Percentiles rank a stretch among this genome's conserved stretches.
phyloP scores from a whole-genome alignment of 2,113 vertebrate genomes.

The Marcusenius ussheri region DNA sequence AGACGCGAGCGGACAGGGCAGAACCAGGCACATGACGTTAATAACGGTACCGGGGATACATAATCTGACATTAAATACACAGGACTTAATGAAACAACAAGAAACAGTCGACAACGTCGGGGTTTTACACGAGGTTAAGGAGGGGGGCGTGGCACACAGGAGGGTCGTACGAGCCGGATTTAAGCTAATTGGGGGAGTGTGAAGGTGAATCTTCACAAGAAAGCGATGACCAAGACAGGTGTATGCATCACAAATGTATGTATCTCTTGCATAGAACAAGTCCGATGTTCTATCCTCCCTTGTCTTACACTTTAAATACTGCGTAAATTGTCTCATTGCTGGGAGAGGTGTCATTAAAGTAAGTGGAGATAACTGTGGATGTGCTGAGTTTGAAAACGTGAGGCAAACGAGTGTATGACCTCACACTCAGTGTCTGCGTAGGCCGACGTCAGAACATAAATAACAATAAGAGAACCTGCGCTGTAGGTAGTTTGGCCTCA shows the following conservation, averaged over 20 bases:
- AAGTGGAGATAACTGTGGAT: not conserved
- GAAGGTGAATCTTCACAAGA: not conserved
- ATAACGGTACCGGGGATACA: too few species aligned
- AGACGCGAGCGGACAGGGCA: too few species aligned
- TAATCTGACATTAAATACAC: too few species aligned
- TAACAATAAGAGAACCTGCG: not conserved
- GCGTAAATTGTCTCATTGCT: not conserved
- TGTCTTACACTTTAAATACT: not conserved
- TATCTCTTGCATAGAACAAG: not conserved
- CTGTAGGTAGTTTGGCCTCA: not conserved
- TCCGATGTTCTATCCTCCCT: not conserved
- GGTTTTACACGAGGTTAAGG: too few species aligned
- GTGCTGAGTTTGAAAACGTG: not conserved
- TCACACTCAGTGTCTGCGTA: not conserved
- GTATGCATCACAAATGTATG: not conserved
- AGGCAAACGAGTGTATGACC: not conserved
- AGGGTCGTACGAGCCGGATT: not conserved
- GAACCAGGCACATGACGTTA: too few species aligned
- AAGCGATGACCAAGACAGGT: not conserved
- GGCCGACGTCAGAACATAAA: not conserved
- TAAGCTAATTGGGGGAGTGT: not conserved
- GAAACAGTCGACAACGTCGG: too few species aligned
- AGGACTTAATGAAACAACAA: too few species aligned
- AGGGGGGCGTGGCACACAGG: too few species aligned
- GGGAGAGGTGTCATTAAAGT: not conserved